Evolutionary conservation across 2,113 vertebrate genomes (phyloP), one percentile per base, ranked within the genome.

Genomic region (Cyanoderma ruficeps): DNA sequence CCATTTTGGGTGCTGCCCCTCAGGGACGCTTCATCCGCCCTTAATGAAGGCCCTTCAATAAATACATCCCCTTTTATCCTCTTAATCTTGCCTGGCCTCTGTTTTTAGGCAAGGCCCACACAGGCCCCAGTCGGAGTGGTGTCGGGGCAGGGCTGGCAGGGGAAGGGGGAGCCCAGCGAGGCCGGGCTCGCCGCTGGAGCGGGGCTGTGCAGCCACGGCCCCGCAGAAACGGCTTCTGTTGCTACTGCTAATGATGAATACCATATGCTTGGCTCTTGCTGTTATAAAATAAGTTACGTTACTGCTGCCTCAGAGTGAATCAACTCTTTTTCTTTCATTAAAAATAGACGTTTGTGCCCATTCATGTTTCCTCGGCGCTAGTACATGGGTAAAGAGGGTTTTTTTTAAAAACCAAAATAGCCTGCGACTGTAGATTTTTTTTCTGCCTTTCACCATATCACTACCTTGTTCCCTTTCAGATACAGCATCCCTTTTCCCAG

Each of bases 231-330:
- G 72, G 93, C 97, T 97, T 90, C 87, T 95, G 94, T 67, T 94
- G 95, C 93, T 98, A 87, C 97, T 96, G 97, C 92, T 98, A 97
- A 97, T 98, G 98, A 98, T 98, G 97, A 97, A 97, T 96, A 96
- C 98, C 97, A 98, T 97, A 98, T 98, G 98, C 97, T 97, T 96
- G 95, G 93, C 95, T 96, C 87, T 72, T 56, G 35, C 68, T 94
- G 31, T 44, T 94, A 14, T 53, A 91, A 96, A 95, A 79, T 84
- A 91, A 91, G 81, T 87, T 96, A 52, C 24, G 1, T 77, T 95
- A 20, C 83, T 92, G 13, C 83, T 68, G 88, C 65, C 64, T 83
- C 39, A 44, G 69, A 93, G 72, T 59, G 85, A 94, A 95, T 85
- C 67, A 79, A 82, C 49, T 91, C 90, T 90, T 83, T 94, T 94